A percentile compares a stretch with the other conserved stretches of the same genome.
phyloP scores from a whole-genome alignment of 2,113 vertebrate species.

The Geococcyx californianus region DNA sequence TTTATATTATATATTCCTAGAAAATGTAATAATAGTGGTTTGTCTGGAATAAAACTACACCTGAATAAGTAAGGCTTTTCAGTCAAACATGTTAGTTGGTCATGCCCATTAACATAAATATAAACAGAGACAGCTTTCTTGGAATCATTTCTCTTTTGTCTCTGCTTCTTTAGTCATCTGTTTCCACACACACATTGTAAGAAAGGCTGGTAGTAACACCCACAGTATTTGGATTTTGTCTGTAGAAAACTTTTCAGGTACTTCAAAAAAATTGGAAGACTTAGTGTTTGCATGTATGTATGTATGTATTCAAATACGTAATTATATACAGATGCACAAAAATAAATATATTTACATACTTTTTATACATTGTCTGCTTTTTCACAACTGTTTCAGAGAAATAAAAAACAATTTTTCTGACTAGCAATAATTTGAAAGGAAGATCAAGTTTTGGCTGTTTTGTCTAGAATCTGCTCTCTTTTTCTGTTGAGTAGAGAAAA shows the following conservation, averaged over 20 bases:
- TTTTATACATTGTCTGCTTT: not conserved
- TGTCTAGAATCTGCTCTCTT: not conserved
- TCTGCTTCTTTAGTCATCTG: not conserved
- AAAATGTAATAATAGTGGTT: not conserved
- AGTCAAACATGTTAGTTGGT: not conserved
- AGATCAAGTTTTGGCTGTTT: not conserved
- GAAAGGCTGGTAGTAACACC: not conserved
- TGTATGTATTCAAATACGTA: not conserved
- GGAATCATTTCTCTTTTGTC: not conserved
- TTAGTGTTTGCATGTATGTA: not conserved
- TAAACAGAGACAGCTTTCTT: not conserved
- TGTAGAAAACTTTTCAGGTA: not conserved
- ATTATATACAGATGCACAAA: not conserved
- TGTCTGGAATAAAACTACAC: not conserved
- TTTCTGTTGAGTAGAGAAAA: not conserved
- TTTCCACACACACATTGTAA: not conserved
- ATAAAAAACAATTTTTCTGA: not conserved
- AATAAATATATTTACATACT: not conserved
- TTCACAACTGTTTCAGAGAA: not conserved
- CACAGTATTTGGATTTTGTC: not conserved
- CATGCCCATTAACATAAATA: not conserved
- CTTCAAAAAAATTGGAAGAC: not conserved
- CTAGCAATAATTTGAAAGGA: not conserved
- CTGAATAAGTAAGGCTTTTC: not conserved
- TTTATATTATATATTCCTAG: not conserved